Evolutionary conservation across 2,888 invertebrate genomes (phyloP), one percentile per base, ranked within the genome.

Genomic region (Pterobdella sp.): DNA sequence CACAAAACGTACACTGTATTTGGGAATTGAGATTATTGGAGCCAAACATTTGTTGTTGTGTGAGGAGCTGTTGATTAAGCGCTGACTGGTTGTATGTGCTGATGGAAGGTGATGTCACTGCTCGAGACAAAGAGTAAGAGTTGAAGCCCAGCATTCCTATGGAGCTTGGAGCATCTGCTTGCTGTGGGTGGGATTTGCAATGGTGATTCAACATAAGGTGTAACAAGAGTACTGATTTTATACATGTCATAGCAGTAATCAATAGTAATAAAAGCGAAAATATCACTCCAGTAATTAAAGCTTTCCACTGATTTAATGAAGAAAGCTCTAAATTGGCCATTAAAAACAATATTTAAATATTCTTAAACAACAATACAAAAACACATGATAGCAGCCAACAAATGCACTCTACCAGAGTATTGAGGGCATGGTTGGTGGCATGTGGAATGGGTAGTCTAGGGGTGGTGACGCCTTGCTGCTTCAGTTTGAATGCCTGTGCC

Each of bases 401-500:
- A 7, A 42, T 22, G 22, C 60, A 26, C 60, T 26, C 60, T 22
- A 26, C 18, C 26, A 26, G 60, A 26, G 18, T 56, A 18, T 42
- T 42, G n/a, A 26, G 60, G 14, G 60, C n/a, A 56, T 26, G 60
- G 60, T 56, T 56, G n/a, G 10, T 3, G 60, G 26, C 26, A 26
- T 42, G 60, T 32, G 36, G 66, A 34, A 18, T 18, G 42, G 49
- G 37, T 36, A 68, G 29, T 26, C 68, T 7, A 42, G 42, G 68
- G 36, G 22, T 10, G 18, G n/a, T 10, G 34, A 31, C 4, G 7
- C 14, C 31, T 26, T 42, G 49, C 37, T 68, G 68, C 70, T 56
- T 29, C 56, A 31, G 52, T 26, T 56, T 56, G 52, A 35, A 34
- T 18, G 52, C 35, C 63, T 71, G 71, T 18, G 56, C 31, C 32